Evolutionary conservation across 2,113 vertebrate species (phyloP), one percentile per base, ranked within the genome.

Genomic region (Entomyzon cyanotis): DNA sequence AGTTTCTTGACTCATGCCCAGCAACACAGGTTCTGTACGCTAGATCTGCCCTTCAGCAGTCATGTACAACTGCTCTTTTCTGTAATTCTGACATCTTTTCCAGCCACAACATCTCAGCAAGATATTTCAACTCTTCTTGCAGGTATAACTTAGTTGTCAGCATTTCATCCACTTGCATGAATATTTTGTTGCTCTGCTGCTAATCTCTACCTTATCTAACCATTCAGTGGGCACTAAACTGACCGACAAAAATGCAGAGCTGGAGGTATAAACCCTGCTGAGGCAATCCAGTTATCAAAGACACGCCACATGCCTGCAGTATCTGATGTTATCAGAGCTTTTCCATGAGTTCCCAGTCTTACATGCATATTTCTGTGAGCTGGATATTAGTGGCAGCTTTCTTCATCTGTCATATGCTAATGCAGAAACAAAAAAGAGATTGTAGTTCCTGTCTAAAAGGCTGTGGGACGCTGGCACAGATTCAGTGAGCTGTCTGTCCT

Each of bases 341-440:
- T 88, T 93, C 79, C 64, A 44, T 53, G 71, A 58, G 60, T 75
- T 90, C 56, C 78, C 24, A 62, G n/a, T 27, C 58, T 55, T 42
- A 46, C 4, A 42, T 10, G 39, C 25, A 24, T 78, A 78, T 30
- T 84, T 91, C 62, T 88, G 70, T 63, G 49, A 87, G 44, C 47
- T 88, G 63, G 68, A 44, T 95, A 52, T 91, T 86, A 86, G 31
- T 27, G 31, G 33, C 64, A 85, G 71, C 64, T 93, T 74, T 94
- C 71, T 87, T 68, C 75, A 82, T 93, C 65, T 93, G 77, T 78
- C 75, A 84, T 74, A 87, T 76, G 62, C 81, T 87, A 79, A 71
- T 80, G 62, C 42, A 65, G 76, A 92, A 91, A 91, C 68, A 84
- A 85, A 83, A 82, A 76, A 47, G 46, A 80, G 46, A 59, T 39